Conservation (phyloP, 2,797 vertebrate genomes). For the Nannoperca obscura region DNA sequence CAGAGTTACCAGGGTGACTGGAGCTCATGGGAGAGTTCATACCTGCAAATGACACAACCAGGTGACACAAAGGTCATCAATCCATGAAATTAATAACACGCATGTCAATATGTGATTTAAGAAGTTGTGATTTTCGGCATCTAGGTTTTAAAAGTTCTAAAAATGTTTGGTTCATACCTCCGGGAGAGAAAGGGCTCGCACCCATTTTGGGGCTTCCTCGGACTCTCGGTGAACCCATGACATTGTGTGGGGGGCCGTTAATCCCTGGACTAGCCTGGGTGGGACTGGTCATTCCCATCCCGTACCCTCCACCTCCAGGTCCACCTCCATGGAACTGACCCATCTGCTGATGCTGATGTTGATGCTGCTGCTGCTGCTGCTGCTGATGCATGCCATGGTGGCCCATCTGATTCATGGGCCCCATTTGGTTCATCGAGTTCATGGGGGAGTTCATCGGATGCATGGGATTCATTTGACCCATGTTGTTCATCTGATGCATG, state of each 20-base stretch:
- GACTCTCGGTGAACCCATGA: slow-evolving; percentile 95
- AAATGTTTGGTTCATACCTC: slow-evolving; percentile 84
- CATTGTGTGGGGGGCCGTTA: slow-evolving; percentile 88
- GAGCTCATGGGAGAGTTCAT: slow-evolving; percentile 95
- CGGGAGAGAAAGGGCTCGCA: slow-evolving; percentile 95
- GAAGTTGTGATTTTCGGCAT: background rate
- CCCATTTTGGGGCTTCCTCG: slow-evolving; percentile 95
- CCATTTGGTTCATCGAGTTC: slow-evolving; percentile 80
- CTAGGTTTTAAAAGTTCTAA: background rate
- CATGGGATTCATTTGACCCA: slow-evolving; percentile 80
- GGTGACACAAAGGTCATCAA: background rate
- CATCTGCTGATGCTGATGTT: slow-evolving; percentile 79
- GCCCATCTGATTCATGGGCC: slow-evolving; percentile 80
- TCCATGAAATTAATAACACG: background rate
- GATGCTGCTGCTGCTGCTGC: slow-evolving; percentile 77
- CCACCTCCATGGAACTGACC: slow-evolving; percentile 75
- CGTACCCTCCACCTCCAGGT: slow-evolving; percentile 82
- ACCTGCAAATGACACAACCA: slow-evolving; percentile 79
- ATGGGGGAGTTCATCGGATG: slow-evolving; percentile 76
- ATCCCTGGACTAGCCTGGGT: slow-evolving; percentile 92
- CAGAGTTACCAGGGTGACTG: slow-evolving; percentile 82
- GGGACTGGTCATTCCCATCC: slow-evolving; percentile 93
- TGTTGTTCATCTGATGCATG: slow-evolving; percentile 81
- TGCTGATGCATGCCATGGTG: slow-evolving; percentile 82
- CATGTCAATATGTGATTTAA: background rate